A percentile compares a stretch with the other conserved stretches of the same genome.
Evolutionary conservation across 2,888 invertebrate species (phyloP).

Genomic region (Conomelus anceps): DNA sequence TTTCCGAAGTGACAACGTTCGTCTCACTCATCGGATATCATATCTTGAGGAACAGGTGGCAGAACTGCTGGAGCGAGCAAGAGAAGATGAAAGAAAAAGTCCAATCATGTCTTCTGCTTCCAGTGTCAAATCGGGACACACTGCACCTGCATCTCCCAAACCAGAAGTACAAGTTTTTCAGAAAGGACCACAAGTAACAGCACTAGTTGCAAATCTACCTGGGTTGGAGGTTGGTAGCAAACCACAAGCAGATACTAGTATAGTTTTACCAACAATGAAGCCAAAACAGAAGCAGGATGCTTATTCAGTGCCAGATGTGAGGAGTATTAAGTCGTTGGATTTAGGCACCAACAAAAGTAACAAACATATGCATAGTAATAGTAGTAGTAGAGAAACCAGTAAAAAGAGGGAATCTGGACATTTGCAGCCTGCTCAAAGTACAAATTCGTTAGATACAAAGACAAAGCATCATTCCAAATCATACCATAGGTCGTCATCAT

Average conservation of each 20-base stretch:
- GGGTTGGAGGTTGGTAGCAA: constrained; percentile 38
- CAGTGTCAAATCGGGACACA: constrained; percentile 20
- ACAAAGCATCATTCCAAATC: constrained; percentile 36
- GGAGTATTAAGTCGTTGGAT: constrained; percentile 66
- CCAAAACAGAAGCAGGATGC: constrained; percentile 12
- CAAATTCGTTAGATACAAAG: constrained; percentile 39
- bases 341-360: constrained; percentile 50
- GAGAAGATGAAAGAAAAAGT: constrained; percentile 25
- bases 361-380: not conserved
- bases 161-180: constrained; percentile 55
- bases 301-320: constrained; percentile 40
- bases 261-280: constrained; percentile 18
- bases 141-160: constrained; percentile 23
- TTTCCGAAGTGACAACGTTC: constrained; percentile 65
- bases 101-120: constrained; percentile 17
- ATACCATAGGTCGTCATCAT: not conserved
- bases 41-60: constrained; percentile 82
- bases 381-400: not conserved
- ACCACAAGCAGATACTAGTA: constrained; percentile 1
- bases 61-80: constrained; percentile 40
- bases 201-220: constrained; percentile 59
- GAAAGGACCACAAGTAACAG: constrained; percentile 72
- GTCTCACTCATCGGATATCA: constrained; percentile 79
- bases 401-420: constrained; percentile 27
- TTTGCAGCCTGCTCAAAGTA: constrained; percentile 27